Evolutionary conservation across 2,113 vertebrate species (phyloP).

Genomic region (Pao palembangensis): DNA sequence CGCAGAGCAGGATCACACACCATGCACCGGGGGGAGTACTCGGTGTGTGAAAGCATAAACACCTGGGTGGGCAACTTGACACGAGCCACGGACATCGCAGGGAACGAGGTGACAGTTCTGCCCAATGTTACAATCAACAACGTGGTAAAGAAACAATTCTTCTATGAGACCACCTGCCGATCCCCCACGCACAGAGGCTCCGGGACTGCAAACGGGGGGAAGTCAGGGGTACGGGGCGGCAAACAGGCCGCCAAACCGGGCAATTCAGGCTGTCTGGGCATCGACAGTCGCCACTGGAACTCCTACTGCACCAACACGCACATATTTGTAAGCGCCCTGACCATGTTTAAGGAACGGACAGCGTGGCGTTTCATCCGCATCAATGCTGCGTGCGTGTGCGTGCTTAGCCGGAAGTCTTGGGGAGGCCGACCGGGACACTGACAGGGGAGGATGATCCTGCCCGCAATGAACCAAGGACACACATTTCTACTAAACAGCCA

Average conservation of each 20-base stretch:
- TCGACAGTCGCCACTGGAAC: conserved; percentile 96
- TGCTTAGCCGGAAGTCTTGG: conserved; percentile 90
- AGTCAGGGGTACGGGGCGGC: conserved; percentile 32
- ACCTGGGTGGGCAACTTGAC: conserved; percentile 92
- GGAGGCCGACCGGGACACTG: conserved; percentile 78
- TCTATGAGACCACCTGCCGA: conserved; percentile 94
- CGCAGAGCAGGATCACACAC: conserved; percentile 74
- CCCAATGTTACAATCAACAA: conserved; percentile 91
- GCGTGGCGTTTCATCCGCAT: conserved; percentile 95
- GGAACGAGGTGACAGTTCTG: conserved; percentile 91
- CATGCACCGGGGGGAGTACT: conserved; percentile 92
- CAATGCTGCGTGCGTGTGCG: conserved; percentile 92
- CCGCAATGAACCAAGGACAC: conserved; percentile 36
- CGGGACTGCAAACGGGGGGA: conserved; percentile 47
- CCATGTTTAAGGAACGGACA: conserved; percentile 84
- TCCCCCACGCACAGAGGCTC: conserved; percentile 79
- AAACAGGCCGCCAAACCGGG: conserved; percentile 53
- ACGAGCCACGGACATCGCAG: conserved; percentile 89
- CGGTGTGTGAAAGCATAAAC: conserved; percentile 92
- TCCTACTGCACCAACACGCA: conserved; percentile 97
- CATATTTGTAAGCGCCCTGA: conserved; percentile 92
- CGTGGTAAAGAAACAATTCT: conserved; percentile 90
- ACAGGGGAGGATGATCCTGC: conserved; percentile 32
- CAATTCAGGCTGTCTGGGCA: conserved; percentile 87
- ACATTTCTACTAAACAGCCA: conserved; percentile 59